Evolutionary conservation across 2,113 vertebrate species (phyloP).

Genomic region (Toxostoma redivivum): DNA sequence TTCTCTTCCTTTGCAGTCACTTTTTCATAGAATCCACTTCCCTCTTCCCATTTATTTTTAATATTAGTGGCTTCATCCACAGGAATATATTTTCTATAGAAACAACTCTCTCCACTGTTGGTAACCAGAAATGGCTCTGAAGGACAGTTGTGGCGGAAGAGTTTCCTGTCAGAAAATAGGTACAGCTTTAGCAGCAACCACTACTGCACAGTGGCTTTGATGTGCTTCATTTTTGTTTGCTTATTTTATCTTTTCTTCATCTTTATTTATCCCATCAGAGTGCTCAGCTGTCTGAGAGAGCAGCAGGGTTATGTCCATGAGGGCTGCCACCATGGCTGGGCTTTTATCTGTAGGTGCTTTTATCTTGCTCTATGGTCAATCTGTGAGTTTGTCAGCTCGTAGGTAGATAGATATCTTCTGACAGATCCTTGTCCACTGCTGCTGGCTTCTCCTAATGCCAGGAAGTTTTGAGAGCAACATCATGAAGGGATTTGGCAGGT

Average conservation of each 20-base stretch:
- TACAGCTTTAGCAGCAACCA: not conserved
- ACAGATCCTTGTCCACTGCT: not conserved
- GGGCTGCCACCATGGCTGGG: not conserved
- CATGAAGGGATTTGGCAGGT: not conserved
- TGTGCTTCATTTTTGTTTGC: not conserved
- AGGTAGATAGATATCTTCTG: not conserved
- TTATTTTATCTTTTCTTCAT: not conserved
- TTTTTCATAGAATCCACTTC: conserved; percentile 1
- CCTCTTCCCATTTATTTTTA: conserved; percentile 31
- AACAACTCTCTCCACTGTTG: not conserved
- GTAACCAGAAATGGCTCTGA: not conserved
- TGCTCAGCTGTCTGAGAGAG: not conserved
- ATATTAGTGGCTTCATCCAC: not conserved
- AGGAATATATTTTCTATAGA: not conserved
- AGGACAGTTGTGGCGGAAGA: not conserved
- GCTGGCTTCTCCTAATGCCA: not conserved
- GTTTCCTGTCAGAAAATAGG: conserved; percentile 44
- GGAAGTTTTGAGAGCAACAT: not conserved
- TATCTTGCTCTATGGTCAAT: not conserved
- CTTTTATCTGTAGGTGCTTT: not conserved
- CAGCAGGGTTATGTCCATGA: not conserved
- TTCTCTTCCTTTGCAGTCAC: not conserved
- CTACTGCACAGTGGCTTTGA: not conserved
- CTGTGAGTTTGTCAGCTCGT: not conserved
- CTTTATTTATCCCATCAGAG: not conserved